Evolutionary conservation across 2,797 vertebrate genomes (phyloP).

Genomic region (Oceanodroma leucorhoa): DNA sequence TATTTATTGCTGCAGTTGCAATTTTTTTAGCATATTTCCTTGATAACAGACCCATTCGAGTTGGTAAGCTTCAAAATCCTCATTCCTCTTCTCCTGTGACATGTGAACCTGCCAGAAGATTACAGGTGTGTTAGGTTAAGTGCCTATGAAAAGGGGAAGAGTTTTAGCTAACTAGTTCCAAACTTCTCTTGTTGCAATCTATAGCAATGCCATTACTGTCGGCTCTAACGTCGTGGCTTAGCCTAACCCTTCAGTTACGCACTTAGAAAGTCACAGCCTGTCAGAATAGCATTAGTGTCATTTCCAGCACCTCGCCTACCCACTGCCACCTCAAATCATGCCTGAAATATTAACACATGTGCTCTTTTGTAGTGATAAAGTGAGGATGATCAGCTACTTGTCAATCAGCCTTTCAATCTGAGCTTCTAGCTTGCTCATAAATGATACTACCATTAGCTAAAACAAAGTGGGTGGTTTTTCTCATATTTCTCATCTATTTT

Average conservation of each 20-base stretch:
- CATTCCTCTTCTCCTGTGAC: not conserved
- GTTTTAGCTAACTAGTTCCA: not conserved
- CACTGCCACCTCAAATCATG: not conserved
- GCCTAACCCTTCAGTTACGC: not conserved
- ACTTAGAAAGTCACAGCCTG: conserved; percentile 18
- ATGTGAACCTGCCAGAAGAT: not conserved
- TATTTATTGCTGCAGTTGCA: not conserved
- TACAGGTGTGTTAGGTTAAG: not conserved
- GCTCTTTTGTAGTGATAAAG: not conserved
- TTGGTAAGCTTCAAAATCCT: not conserved
- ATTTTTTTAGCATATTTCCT: not conserved
- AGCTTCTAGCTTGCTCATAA: not conserved
- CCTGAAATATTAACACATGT: conserved; percentile 1
- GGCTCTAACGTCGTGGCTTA: not conserved
- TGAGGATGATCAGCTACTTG: not conserved
- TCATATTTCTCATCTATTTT: not conserved
- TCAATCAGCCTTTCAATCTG: conserved; percentile 5
- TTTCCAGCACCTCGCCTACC: conserved; percentile 3
- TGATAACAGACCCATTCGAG: not conserved
- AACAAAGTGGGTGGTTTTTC: conserved; percentile 9
- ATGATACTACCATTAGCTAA: not conserved
- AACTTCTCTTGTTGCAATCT: not conserved
- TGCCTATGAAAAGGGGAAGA: not conserved
- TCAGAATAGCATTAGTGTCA: conserved; percentile 32
- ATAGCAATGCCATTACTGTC: not conserved